phyloP scores from a whole-genome alignment of 2,797 vertebrate genomes.

The Galago senegalensis region DNA sequence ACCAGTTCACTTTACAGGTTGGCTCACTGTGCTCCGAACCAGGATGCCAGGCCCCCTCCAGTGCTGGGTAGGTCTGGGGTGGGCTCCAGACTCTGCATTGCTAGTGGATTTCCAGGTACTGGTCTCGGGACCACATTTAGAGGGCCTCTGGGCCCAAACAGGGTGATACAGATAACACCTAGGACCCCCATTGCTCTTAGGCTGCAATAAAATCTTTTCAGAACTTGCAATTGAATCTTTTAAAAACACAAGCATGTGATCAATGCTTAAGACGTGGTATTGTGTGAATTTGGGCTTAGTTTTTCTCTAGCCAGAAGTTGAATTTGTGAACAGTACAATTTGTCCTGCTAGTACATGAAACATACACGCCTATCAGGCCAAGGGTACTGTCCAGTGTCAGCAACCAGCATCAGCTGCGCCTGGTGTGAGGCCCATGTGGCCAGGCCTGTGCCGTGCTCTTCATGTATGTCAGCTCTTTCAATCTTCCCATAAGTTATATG shows the following conservation, averaged over 20 bases:
- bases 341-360: neutral
- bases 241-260: neutral
- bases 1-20: accelerated
- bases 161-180: neutral
- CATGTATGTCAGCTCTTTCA: neutral
- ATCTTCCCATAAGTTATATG: accelerated
- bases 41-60: no score
- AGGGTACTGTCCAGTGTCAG: accelerated
- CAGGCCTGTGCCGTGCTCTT: neutral
- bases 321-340: accelerated
- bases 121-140: neutral
- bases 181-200: neutral
- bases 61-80: accelerated
- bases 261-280: neutral
- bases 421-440: accelerated
- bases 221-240: neutral
- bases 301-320: neutral
- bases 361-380: neutral
- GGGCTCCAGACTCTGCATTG: neutral
- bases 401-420: neutral
- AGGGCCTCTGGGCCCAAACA: no score
- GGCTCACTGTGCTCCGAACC: neutral
- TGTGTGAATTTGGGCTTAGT: accelerated
- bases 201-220: neutral
- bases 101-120: neutral